A percentile compares a stretch with the other conserved stretches of the same genome.
These are phyloP conservation scores for Pluvianellus socialis DNA, from an alignment of 2,113 vertebrate genomes.

Conservation along the genomic window DNA sequence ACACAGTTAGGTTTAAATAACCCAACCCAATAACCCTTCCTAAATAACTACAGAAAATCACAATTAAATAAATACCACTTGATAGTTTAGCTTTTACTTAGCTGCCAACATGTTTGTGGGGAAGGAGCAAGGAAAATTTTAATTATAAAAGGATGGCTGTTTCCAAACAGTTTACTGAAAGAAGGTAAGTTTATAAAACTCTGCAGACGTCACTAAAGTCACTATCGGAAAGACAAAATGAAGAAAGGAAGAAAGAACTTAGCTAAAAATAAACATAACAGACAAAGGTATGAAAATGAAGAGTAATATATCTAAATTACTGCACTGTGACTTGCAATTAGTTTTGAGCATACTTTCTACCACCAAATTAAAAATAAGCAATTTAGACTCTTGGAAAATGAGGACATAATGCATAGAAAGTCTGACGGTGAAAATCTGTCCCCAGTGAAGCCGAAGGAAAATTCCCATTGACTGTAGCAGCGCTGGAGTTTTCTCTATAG, in stretches of 20 bases:
- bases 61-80: constrained; percentile 70
- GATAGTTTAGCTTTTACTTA: constrained; percentile 42
- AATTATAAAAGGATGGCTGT: constrained; percentile 64
- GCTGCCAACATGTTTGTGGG: constrained; percentile 42
- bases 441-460: not conserved
- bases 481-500: not conserved
- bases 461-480: not conserved
- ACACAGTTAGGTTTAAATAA: constrained; percentile 41
- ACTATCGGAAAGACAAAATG: not conserved
- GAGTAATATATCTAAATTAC: not conserved
- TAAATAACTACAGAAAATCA: constrained; percentile 69
- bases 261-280: constrained; percentile 20
- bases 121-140: constrained; percentile 57
- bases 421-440: not conserved
- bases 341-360: not conserved
- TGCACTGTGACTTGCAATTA: not conserved
- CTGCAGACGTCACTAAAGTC: not conserved
- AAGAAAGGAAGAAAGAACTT: not conserved
- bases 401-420: not conserved
- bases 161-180: constrained; percentile 66
- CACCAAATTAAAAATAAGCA: not conserved
- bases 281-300: not conserved
- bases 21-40: constrained; percentile 57
- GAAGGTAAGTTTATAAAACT: constrained; percentile 59
- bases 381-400: not conserved